Conservation (phyloP, 1,140 invertebrate genomes). For the Anastrepha obliqua region DNA sequence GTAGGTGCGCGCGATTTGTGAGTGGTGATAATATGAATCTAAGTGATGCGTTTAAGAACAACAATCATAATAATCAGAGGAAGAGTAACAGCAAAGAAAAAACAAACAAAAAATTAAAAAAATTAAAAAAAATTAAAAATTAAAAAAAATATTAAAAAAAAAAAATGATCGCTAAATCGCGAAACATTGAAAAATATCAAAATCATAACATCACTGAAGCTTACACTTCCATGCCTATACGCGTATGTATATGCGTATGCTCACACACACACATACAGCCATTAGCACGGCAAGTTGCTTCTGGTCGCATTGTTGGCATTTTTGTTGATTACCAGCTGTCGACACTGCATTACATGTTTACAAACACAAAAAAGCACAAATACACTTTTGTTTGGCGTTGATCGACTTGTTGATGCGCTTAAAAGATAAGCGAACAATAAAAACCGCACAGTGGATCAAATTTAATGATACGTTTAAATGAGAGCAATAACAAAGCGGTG, state of each 20-base stretch:
- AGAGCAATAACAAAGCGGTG: not conserved
- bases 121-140: too few relatives aligned
- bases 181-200: too few relatives aligned
- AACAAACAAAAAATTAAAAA: not conserved
- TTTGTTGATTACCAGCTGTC: constrained; percentile 35
- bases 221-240: not conserved
- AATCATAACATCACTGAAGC: too few relatives aligned
- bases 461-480: constrained; percentile 35
- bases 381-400: not conserved
- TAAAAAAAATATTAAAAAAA: too few relatives aligned
- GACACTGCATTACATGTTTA: not conserved
- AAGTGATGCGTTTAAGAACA: constrained; percentile 19
- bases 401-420: constrained; percentile 36
- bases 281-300: not conserved
- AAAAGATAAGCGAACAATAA: constrained; percentile 11
- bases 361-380: not conserved
- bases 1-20: not conserved
- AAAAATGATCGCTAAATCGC: too few relatives aligned
- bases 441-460: constrained; percentile 27
- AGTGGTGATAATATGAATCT: constrained; percentile 20
- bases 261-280: not conserved
- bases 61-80: constrained; percentile 14
- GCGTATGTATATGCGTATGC: not conserved
- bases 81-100: not conserved
- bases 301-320: constrained; percentile 18